These are phyloP conservation scores for Gobiocypris rarus DNA, from an alignment of 2,113 vertebrate genomes.

Conservation along the genomic window DNA sequence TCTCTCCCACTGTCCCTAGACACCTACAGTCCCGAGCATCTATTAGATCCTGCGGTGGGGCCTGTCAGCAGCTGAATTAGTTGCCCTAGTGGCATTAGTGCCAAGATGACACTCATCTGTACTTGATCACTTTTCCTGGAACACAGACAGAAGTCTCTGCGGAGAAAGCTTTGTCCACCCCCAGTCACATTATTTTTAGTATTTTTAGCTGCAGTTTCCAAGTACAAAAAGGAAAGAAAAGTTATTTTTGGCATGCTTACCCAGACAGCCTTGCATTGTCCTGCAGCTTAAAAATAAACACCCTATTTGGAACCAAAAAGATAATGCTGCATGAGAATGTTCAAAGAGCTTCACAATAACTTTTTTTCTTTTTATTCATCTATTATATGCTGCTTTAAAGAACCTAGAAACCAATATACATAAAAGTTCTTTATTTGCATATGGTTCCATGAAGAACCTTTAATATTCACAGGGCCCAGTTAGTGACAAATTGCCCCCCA, in stretches of 20 bases:
- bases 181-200: neutral
- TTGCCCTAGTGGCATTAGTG: neutral
- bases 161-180: neutral
- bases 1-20: conserved; percentile 23
- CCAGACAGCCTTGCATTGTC: neutral
- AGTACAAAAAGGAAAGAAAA: neutral
- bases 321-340: neutral
- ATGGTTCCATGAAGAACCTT: too few species aligned
- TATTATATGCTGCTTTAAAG: neutral
- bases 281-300: neutral
- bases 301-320: neutral
- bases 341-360: neutral
- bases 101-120: neutral
- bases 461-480: too few species aligned
- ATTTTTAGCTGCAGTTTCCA: conserved; percentile 14
- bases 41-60: neutral
- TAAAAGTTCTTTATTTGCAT: too few species aligned
- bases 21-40: conserved; percentile 20
- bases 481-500: too few species aligned
- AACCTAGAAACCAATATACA: neutral
- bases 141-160: neutral
- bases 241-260: neutral
- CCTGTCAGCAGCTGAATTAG: conserved; percentile 13
- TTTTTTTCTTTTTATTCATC: neutral
- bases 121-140: conserved; percentile 30